These are phyloP conservation scores for Zygothrica quintamaculata DNA, from an alignment of 2,888 invertebrate species.

Conservation along the genomic window DNA sequence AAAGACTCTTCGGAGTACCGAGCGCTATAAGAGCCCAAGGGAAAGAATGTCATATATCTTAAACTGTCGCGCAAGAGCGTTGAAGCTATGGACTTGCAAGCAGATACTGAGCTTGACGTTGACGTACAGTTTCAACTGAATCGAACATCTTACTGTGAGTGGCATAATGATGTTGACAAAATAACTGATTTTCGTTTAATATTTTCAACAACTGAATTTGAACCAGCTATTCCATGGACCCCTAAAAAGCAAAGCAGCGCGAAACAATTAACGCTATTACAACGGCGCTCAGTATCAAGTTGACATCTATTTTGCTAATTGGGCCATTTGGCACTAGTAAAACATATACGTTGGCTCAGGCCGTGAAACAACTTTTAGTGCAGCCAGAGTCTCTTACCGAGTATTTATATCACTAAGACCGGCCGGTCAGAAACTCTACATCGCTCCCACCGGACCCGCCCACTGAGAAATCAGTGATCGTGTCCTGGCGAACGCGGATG, in stretches of 20 bases:
- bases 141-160: conserved; percentile 92
- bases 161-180: conserved; percentile 92
- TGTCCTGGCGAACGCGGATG: too few relatives aligned
- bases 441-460: too few relatives aligned
- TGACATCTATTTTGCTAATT: conserved; percentile 90
- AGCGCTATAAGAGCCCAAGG: conserved; percentile 92
- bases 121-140: conserved; percentile 93
- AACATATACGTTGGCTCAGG: conserved; percentile 92
- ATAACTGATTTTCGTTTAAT: conserved; percentile 89
- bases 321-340: conserved; percentile 95
- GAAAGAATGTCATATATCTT: conserved; percentile 91
- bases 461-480: too few relatives aligned
- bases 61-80: conserved; percentile 89
- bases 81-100: conserved; percentile 86
- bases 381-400: too few relatives aligned
- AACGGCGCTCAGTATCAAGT: conserved; percentile 86
- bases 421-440: too few relatives aligned
- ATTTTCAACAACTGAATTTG: conserved; percentile 88
- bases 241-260: conserved; percentile 90
- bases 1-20: too few relatives aligned
- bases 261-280: conserved; percentile 92
- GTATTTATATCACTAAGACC: too few relatives aligned
- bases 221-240: conserved; percentile 89
- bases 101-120: conserved; percentile 88
- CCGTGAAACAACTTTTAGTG: conserved; percentile 88